phyloP scores from a whole-genome alignment of 2,113 vertebrate species.

The Oreotragus oreotragus region DNA sequence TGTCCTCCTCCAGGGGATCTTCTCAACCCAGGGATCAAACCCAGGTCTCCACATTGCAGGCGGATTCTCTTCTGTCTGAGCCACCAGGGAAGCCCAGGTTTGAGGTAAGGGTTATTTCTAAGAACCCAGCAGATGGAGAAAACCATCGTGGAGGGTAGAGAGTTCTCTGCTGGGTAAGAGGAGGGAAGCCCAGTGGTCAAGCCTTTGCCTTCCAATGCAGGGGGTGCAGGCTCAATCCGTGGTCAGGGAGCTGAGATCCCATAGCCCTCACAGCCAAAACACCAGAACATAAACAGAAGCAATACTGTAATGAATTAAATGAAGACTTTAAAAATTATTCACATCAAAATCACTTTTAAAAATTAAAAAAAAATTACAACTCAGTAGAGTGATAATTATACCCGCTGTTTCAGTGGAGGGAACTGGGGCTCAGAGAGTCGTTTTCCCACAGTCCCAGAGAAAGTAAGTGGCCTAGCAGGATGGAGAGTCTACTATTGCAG shows the following conservation, averaged over 20 bases:
- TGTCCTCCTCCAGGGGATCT: background rate
- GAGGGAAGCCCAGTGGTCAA: background rate
- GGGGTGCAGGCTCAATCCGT: background rate
- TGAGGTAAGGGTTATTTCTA: background rate
- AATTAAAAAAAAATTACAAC: background rate
- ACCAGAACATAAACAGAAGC: background rate
- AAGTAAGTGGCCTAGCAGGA: background rate
- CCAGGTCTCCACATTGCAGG: background rate
- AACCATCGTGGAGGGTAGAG: accelerated
- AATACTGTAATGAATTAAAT: background rate
- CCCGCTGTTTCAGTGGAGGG: background rate
- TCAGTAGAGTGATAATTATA: too few relatives aligned
- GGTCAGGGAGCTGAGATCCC: background rate
- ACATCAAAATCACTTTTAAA: background rate
- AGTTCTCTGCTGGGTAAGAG: background rate
- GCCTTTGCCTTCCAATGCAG: background rate
- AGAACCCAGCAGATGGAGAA: background rate
- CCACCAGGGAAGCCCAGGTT: background rate
- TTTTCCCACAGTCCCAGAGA: background rate
- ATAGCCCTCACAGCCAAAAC: background rate
- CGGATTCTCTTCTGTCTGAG: background rate
- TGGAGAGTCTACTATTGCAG: background rate
- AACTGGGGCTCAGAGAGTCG: background rate
- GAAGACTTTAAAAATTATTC: background rate
- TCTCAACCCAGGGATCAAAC: background rate